Base-by-base conservation (phyloP, 1,140 invertebrate genomes). In the Papilio helenus region DNA sequence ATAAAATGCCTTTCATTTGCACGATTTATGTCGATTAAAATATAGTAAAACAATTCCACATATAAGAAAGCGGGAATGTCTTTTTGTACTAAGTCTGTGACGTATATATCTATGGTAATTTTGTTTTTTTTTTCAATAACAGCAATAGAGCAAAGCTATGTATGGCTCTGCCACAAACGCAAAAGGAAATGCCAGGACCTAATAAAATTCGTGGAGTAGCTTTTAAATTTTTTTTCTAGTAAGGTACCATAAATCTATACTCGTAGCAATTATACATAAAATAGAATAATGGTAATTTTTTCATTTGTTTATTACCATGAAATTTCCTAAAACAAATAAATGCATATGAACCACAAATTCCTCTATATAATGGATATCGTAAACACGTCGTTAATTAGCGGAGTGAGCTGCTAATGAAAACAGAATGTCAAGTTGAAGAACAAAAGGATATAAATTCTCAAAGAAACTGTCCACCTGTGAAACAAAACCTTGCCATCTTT, bases 391-490 rank as follows among this genome's bases (percentile, higher is more conserved):
- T 14, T 29, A 14, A 68, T 68, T 68, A 68, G 61, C 61, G 26
- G 14, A 8, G 23, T 14, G 23, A 68, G 58, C 4, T 26, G 26
- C 61, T 26, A 68, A 68, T 68, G 26, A 68, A 61, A 61, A 61
- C 58, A 26, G 58, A 61, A 29, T 68, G 26, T 49, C 39, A 74
- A 74, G 29, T 72, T 49, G n/a, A 42, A 74, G 72, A 74, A 74
- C 72, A 74, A 74, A 74, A 74, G 72, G 20, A 42, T 44, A 26
- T 74, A 46, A 74, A 49, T 10, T 49, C 51, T 2, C 44, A 74
- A 49, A n/a, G 71, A 44, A 49, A 74, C 72, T 74, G 72, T 73
- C 14, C 42, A 20, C 49, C 71, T 72, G 4, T 39, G 34, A 39
- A 39, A 39, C 34, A 39, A 39, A 39, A 42, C 14, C 44, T 5